Evolutionary conservation across 92 coral and sea anemone genomes (phyloP).

Genomic region (Umimayanthus chanpuru): DNA sequence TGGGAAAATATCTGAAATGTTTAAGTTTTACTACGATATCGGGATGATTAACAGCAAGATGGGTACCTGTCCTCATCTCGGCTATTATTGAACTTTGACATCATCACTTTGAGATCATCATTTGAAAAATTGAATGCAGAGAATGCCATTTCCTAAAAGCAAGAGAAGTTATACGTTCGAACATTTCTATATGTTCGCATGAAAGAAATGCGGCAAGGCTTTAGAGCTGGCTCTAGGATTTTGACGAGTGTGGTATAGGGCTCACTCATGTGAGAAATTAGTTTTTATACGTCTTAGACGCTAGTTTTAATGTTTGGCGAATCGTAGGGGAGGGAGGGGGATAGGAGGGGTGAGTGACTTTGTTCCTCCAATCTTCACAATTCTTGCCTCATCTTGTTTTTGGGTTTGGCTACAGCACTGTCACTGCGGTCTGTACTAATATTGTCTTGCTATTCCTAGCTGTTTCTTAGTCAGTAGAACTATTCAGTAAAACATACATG

Average conservation of each 20-base stretch:
- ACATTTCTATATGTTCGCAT: conserved; percentile 6
- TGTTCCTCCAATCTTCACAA: conserved; percentile 8
- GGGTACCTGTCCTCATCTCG: conserved; percentile 10
- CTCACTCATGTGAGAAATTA: conserved; percentile 7
- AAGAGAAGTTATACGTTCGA: conserved; percentile 7
- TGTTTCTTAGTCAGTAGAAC: not conserved
- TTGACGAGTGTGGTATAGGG: conserved; percentile 9
- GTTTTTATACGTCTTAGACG: too few relatives aligned
- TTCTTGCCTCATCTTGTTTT: not conserved
- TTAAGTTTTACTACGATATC: conserved; percentile 6
- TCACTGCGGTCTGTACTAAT: conserved; percentile 9
- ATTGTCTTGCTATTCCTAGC: conserved; percentile 4
- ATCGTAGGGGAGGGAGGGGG: conserved; percentile 12
- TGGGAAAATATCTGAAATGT: conserved; percentile 6
- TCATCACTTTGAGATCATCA: conserved; percentile 8
- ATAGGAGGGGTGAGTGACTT: conserved; percentile 9
- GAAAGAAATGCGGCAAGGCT: conserved; percentile 9
- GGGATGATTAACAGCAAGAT: conserved; percentile 2
- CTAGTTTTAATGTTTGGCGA: conserved; percentile 7
- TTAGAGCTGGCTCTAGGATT: conserved; percentile 9
- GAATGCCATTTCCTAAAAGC: too few relatives aligned
- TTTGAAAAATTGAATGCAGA: conserved; percentile 6
- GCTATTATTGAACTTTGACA: too few relatives aligned
- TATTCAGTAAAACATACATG: conserved; percentile 2
- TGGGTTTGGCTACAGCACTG: not conserved